Percentiles rank a stretch among this genome's conserved stretches.
Evolutionary conservation across 2,888 invertebrate species (phyloP).

Genomic region (Apocheima hispidaria): DNA sequence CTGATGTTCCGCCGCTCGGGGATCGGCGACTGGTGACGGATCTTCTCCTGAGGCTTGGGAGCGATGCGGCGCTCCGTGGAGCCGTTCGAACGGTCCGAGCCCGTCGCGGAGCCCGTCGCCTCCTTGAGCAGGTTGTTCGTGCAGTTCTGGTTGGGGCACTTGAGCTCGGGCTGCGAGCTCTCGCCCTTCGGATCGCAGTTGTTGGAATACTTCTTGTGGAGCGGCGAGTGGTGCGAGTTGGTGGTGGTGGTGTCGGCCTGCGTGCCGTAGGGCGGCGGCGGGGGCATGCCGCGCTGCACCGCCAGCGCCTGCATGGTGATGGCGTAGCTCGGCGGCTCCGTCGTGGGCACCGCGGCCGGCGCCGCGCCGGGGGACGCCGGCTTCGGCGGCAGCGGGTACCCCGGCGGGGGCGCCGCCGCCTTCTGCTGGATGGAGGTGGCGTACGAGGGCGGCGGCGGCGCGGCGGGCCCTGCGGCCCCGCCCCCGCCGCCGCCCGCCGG

Average conservation of each 20-base stretch:
- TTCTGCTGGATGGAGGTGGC: constrained; percentile 93
- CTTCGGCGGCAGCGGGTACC: constrained; percentile 81
- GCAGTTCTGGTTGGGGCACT: constrained; percentile 83
- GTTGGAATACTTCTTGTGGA: constrained; percentile 90
- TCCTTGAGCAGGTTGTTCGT: constrained; percentile 77
- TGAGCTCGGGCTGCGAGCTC: constrained; percentile 85
- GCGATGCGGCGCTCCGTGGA: constrained; percentile 75
- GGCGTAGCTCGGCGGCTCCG: constrained; percentile 96
- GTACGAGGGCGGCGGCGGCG: constrained; percentile 93
- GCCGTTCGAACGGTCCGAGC: constrained; percentile 85
- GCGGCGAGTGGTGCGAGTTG: constrained; percentile 85
- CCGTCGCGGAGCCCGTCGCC: constrained; percentile 85
- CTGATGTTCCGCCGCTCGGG: constrained; percentile 96
- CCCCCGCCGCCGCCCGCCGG: constrained; percentile 90
- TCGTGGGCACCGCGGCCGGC: constrained; percentile 89
- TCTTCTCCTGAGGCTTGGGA: constrained; percentile 87
- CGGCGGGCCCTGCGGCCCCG: constrained; percentile 86
- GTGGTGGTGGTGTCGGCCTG: constrained; percentile 72
- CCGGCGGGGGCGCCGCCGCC: constrained; percentile 80
- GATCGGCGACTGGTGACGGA: constrained; percentile 97
- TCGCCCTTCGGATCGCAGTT: constrained; percentile 80
- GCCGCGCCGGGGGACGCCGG: constrained; percentile 85
- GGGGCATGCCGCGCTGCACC: constrained; percentile 89
- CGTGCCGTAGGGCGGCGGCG: constrained; percentile 89
- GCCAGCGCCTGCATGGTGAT: constrained; percentile 95